Conservation (phyloP, 1,140 invertebrate genomes). For the Caenorhabditis brenneri region DNA sequence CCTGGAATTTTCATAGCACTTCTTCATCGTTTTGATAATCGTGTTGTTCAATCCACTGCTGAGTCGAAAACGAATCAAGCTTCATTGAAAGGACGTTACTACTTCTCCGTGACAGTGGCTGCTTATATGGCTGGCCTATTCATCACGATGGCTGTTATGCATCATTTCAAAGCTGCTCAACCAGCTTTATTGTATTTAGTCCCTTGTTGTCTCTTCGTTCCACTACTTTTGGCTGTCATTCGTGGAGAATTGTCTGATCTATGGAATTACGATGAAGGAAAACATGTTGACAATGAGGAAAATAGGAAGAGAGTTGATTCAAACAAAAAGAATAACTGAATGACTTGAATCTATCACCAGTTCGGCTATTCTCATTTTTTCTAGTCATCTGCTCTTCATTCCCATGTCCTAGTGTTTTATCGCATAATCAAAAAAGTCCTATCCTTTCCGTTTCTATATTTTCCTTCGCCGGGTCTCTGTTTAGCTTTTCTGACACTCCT, state of each 20-base stretch:
- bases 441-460: slow-evolving; percentile 2
- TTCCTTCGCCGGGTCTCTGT: slow-evolving; percentile 19
- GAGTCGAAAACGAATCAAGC: not conserved
- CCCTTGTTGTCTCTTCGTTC: slow-evolving; percentile 89
- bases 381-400: not conserved
- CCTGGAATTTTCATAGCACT: slow-evolving; percentile 99
- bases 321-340: slow-evolving; percentile 56
- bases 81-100: slow-evolving; percentile 75
- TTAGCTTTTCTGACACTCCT: not conserved
- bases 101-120: slow-evolving; percentile 90
- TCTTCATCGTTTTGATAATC: slow-evolving; percentile 89
- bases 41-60: slow-evolving; percentile 76
- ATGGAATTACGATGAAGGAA: slow-evolving; percentile 70
- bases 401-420: not conserved
- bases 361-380: not conserved
- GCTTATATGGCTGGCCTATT: slow-evolving; percentile 93
- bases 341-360: not conserved
- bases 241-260: slow-evolving; percentile 79
- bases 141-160: slow-evolving; percentile 95
- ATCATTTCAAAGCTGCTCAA: slow-evolving; percentile 86
- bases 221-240: slow-evolving; percentile 83
- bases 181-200: slow-evolving; percentile 96
- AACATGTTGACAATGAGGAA: slow-evolving; percentile 61
- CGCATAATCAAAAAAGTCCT: slow-evolving; percentile 2
- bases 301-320: slow-evolving; percentile 55